A percentile compares a stretch with the other conserved stretches of the same genome.
These are phyloP conservation scores for Channa argus DNA, from an alignment of 2,113 vertebrate species.

Conservation along the genomic window DNA sequence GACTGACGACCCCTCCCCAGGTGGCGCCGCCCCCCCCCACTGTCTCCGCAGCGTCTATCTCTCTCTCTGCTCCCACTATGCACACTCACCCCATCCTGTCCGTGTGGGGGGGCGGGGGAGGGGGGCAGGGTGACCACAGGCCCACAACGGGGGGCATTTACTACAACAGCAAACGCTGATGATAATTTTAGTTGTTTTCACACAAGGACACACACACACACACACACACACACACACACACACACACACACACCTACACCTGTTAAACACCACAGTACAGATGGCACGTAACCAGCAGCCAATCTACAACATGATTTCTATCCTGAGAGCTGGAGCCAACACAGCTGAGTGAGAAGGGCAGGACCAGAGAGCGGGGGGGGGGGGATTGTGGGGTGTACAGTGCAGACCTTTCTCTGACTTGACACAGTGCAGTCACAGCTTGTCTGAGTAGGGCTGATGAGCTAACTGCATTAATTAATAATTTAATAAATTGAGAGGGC, in stretches of 20 bases:
- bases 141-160: conserved; percentile 84
- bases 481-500: conserved; percentile 72
- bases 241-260: conserved; percentile 28
- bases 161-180: conserved; percentile 87
- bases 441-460: conserved; percentile 70
- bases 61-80: conserved; percentile 87
- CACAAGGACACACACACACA: conserved; percentile 26
- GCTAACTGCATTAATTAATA: conserved; percentile 68
- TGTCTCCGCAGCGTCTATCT: conserved; percentile 86
- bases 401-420: conserved; percentile 71
- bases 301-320: conserved; percentile 78
- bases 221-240: conserved; percentile 20
- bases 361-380: conserved; percentile 72
- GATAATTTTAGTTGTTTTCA: conserved; percentile 66
- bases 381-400: conserved; percentile 38
- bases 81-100: conserved; percentile 88
- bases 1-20: conserved; percentile 87
- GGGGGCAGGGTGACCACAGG: conserved; percentile 85
- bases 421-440: conserved; percentile 78
- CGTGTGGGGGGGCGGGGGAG: conserved; percentile 85
- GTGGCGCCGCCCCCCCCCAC: conserved; percentile 86
- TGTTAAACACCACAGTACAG: conserved; percentile 56
- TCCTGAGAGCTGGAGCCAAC: conserved; percentile 66
- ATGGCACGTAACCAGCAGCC: conserved; percentile 59
- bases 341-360: conserved; percentile 73